Base-by-base conservation (phyloP, 2,888 invertebrate genomes). In the Eubasilissa splendida region DNA sequence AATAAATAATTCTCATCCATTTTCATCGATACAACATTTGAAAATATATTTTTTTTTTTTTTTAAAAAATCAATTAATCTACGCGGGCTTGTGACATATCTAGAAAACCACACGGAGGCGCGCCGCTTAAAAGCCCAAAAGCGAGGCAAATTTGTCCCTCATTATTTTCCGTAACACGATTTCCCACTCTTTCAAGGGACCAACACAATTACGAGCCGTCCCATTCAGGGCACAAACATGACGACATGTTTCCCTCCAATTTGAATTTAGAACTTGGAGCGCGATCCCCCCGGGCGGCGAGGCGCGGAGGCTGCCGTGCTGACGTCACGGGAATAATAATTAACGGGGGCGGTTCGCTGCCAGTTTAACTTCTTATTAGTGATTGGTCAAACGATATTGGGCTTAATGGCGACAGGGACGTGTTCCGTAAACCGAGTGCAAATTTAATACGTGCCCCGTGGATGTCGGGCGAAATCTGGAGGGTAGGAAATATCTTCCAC, bases 161-260 rank as follows among this genome's bases (percentile, higher is more conserved):
- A 31, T 63, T 31, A 63, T 63, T 12, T 63, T 12, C 33, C 63
- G 33, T 12, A 63, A 33, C 12, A 11, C 63, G 33, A 42, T 42
- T 42, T 42, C 4, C 42, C 42, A 42, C 42, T 42, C 7, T 42
- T 42, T 42, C 42, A 42, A 7, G 42, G 22, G 31, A 14, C 63
- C 33, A 11, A 63, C 31, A 63, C 42, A 63, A 63, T 63, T 33
- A 63, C 63, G 68, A n/a, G 42, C 12, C 42, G n/a, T 50, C 42
- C 50, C 50, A 68, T 68, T 50, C 68, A 42, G 50, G 50, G 68
- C 68, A 68, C 68, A 68, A 68, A 68, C 68, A 68, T 50, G 68
- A 50, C 68, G 68, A 68, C 68, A 68, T 68, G 68, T 68, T 68
- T 68, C 68, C 42, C 68, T 68, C 68, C 68, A 50, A 68, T 68